These are phyloP conservation scores for Acipenser oxyrinchus DNA, from an alignment of 2,797 vertebrate species.

Conservation along the genomic window DNA sequence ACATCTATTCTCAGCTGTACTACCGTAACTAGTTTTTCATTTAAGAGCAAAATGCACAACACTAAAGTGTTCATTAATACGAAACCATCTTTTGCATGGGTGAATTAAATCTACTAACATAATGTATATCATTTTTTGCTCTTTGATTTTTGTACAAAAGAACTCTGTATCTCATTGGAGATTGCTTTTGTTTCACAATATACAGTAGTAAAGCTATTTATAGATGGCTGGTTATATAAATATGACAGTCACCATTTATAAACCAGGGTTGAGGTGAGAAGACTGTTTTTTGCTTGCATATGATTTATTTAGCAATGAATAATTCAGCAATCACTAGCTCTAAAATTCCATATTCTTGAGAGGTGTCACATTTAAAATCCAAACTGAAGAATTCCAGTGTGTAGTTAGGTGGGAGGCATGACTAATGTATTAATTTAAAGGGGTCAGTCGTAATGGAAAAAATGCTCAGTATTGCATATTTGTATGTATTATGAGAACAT, in stretches of 20 bases:
- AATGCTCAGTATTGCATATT: conserved; percentile 8
- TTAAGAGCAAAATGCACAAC: too few species aligned
- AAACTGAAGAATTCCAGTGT: conserved; percentile 1
- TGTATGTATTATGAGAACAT: conserved; percentile 7
- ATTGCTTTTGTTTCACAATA: conserved; percentile 4
- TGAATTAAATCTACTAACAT: too few species aligned
- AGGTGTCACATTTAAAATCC: conserved; percentile 46
- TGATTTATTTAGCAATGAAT: conserved; percentile 42
- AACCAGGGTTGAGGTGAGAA: conserved; percentile 44
- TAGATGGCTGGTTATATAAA: conserved; percentile 9
- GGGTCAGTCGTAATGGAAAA: background rate
- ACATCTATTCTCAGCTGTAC: too few species aligned
- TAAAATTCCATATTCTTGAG: conserved; percentile 40
- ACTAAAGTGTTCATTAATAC: too few species aligned
- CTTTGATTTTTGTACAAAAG: too few species aligned
- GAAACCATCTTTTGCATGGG: too few species aligned
- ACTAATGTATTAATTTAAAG: conserved; percentile 10
- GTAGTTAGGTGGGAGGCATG: conserved; percentile 11
- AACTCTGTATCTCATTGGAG: too few species aligned
- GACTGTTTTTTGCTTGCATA: conserved; percentile 47
- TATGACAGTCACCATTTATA: conserved; percentile 15
- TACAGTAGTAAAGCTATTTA: conserved; percentile 3
- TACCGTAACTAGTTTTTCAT: too few species aligned
- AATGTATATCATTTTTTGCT: too few species aligned
- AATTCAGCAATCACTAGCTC: conserved; percentile 50